Base-by-base conservation (phyloP, 2,797 vertebrate genomes). In the Intellagama lesueurii region DNA sequence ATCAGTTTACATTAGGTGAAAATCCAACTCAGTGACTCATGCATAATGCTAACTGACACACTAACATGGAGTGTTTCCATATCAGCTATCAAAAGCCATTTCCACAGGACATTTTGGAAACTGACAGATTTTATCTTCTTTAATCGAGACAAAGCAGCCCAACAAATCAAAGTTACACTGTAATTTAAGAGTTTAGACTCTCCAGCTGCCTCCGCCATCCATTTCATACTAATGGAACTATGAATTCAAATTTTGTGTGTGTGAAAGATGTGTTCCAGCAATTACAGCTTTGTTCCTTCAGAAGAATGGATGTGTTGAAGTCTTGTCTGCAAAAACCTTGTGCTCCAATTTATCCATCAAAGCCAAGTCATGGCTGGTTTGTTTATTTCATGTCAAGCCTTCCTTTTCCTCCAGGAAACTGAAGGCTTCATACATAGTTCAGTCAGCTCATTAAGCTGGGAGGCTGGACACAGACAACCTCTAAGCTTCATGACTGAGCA, bases 151-250 rank as follows among this genome's bases (percentile, higher is more conserved):
- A 60, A 1, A 1, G 87, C 78, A 1, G 82, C 93, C 90, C 78
- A 40, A 82, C n/a, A 81, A 89, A 90, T 92, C 94, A 44, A 70
- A 47, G 5, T 7, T 86, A 47, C 16, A 76, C 87, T 83, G 88
- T 40, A 83, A 75, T 56, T 83, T 66, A 0, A 52, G 81, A 85
- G 64, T 90, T 86, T 47, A 32, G 76, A 26, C 90, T 92, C 69
- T 66, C 92, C 52, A 78, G 5, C 81, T 60, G 30, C 88, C 30
- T 91, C 70, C 9, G 24, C 49, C 22, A 85, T 85, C 35, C 19
- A 22, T 22, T 64, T 64, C 60, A 64, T 64, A 22, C 60, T 64
- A 64, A 64, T 76, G 32, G 35, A 85, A 76, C 22, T 87, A 68
- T 78, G 40, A 22, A 78, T 2, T 40, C 85, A 66, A 66, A 49